These are phyloP conservation scores for Psittacula echo DNA, from an alignment of 2,797 vertebrate genomes.

Conservation along the genomic window DNA sequence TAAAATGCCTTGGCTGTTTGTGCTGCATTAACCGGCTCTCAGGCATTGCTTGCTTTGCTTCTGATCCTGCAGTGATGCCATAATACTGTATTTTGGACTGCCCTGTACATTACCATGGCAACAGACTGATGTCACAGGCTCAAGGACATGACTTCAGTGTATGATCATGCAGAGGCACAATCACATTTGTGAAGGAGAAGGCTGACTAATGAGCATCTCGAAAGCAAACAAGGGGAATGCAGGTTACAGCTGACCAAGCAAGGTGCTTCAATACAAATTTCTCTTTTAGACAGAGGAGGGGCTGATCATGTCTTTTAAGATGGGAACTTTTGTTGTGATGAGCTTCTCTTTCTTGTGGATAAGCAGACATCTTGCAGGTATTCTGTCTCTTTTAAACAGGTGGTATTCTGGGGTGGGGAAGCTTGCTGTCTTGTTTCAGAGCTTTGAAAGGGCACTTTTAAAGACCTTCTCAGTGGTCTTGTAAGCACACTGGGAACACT, in stretches of 20 bases:
- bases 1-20: background rate
- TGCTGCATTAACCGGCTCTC: conserved; percentile 38
- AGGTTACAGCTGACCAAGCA: conserved; percentile 16
- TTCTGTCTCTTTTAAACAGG: background rate
- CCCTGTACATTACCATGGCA: conserved; percentile 63
- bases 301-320: background rate
- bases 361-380: conserved; percentile 8
- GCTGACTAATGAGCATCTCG: conserved; percentile 54
- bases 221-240: conserved; percentile 38
- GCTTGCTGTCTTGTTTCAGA: background rate
- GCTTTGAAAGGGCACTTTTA: background rate
- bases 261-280: background rate
- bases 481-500: background rate
- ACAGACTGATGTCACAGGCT: conserved; percentile 75
- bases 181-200: conserved; percentile 53
- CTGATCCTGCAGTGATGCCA: conserved; percentile 66
- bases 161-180: conserved; percentile 56
- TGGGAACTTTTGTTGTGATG: background rate
- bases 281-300: background rate
- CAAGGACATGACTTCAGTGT: conserved; percentile 71
- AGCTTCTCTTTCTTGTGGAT: background rate
- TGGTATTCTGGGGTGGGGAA: background rate
- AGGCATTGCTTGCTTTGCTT: conserved; percentile 8
- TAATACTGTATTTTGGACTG: conserved; percentile 65
- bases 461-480: conserved; percentile 14